Evolutionary conservation across 2,888 invertebrate genomes (phyloP).

Genomic region (Caenorhabditis plicata): DNA sequence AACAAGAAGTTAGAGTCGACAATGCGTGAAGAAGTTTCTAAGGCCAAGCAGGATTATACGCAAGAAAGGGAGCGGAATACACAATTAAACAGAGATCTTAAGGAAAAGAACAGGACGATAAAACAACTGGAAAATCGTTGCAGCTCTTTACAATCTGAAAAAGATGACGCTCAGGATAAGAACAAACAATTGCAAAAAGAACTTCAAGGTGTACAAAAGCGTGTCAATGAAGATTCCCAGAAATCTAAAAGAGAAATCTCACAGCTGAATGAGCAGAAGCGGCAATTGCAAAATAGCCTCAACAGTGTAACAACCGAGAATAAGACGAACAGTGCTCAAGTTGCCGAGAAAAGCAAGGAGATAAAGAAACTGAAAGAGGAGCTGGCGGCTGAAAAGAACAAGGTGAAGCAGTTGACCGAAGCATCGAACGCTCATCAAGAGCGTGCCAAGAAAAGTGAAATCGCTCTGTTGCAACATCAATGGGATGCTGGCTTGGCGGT

Average conservation of each 20-base stretch:
- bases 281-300: constrained; percentile 7
- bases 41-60: constrained; percentile 18
- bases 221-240: constrained; percentile 30
- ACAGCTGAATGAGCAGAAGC: constrained; percentile 5
- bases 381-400: constrained; percentile 38
- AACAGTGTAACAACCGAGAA: background rate
- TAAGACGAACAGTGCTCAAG: constrained; percentile 29
- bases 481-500: constrained; percentile 50
- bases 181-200: constrained; percentile 39
- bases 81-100: constrained; percentile 27
- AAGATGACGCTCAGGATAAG: constrained; percentile 38
- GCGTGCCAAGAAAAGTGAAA: constrained; percentile 53
- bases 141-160: constrained; percentile 21
- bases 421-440: constrained; percentile 36
- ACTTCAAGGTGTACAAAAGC: constrained; percentile 35
- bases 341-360: constrained; percentile 28
- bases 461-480: constrained; percentile 49
- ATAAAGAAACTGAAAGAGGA: constrained; percentile 43
- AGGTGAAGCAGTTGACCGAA: constrained; percentile 10
- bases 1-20: constrained; percentile 34
- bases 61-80: constrained; percentile 27
- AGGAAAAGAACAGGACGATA: constrained; percentile 41
- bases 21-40: constrained; percentile 13
- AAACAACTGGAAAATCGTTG: constrained; percentile 55
- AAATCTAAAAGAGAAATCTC: constrained; percentile 11